Percentiles rank a stretch among this genome's conserved stretches.
Evolutionary conservation across 2,113 vertebrate species (phyloP).

Genomic region (Todiramphus chloris): DNA sequence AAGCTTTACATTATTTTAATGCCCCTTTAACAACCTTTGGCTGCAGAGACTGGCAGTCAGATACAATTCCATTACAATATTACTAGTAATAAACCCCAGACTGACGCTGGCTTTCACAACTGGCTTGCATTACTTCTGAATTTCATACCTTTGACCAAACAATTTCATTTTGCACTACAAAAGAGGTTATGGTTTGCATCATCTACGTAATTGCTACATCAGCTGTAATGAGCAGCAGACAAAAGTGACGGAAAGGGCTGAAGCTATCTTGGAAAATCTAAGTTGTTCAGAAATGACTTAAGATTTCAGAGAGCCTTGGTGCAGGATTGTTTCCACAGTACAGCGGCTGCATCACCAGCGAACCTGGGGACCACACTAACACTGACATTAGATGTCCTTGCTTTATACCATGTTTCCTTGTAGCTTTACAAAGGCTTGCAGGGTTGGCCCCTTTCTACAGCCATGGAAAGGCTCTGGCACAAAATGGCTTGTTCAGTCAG

Average conservation of each 20-base stretch:
- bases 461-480: background rate
- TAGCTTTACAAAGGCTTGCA: background rate
- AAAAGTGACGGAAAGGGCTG: background rate
- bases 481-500: background rate
- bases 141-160: slow-evolving; percentile 7
- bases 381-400: background rate
- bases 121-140: slow-evolving; percentile 30
- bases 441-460: background rate
- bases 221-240: background rate
- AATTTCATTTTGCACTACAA: background rate
- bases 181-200: background rate
- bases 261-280: background rate
- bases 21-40: background rate
- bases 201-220: background rate
- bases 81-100: background rate
- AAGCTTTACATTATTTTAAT: background rate
- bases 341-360: background rate
- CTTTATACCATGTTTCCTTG: background rate
- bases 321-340: background rate
- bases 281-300: background rate
- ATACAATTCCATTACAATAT: background rate
- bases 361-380: background rate
- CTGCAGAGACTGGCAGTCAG: background rate
- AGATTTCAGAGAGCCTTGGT: background rate
- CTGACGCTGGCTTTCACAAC: background rate